A percentile compares a stretch with the other conserved stretches of the same genome.
Evolutionary conservation across 2,797 vertebrate species (phyloP).

Genomic region (Tapera naevia): DNA sequence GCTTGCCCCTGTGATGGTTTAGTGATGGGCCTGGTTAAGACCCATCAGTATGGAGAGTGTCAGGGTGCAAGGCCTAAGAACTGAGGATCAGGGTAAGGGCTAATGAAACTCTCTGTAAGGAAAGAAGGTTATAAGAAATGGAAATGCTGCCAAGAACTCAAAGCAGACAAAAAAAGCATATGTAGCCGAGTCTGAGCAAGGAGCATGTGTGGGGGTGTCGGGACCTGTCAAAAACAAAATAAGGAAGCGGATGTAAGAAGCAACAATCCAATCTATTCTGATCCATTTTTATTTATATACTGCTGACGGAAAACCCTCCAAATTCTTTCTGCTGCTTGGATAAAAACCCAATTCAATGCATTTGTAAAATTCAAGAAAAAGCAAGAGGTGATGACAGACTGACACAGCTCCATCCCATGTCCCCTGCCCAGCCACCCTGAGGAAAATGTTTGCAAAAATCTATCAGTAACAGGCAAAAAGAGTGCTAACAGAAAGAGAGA

Average conservation of each 20-base stretch:
- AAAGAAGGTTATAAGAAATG: neutral
- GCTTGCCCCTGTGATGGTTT: neutral
- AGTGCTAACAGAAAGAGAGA: neutral
- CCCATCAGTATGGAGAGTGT: rapidly evolving
- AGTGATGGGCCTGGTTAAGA: neutral
- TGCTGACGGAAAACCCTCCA: slow-evolving; percentile 17
- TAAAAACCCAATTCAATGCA: slow-evolving; percentile 10
- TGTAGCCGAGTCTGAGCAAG: neutral
- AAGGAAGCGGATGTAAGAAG: slow-evolving; percentile 21
- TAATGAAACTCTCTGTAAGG: neutral
- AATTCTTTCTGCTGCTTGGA: slow-evolving; percentile 3
- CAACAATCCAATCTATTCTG: slow-evolving; percentile 53
- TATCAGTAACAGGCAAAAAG: neutral
- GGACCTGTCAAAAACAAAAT: slow-evolving; percentile 54
- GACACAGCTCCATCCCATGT: neutral
- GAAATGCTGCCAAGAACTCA: slow-evolving; percentile 17
- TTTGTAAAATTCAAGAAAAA: neutral
- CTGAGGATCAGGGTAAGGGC: neutral
- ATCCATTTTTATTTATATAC: slow-evolving; percentile 54
- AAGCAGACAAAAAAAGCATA: neutral
- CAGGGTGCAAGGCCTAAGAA: neutral
- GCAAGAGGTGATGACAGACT: neutral
- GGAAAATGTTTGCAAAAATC: neutral
- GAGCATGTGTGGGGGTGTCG: slow-evolving; percentile 9
- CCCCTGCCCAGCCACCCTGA: neutral